A percentile compares a stretch with the other conserved stretches of the same genome.
Evolutionary conservation across 2,888 invertebrate genomes (phyloP).

Genomic region (Polydesmus complanatus): DNA sequence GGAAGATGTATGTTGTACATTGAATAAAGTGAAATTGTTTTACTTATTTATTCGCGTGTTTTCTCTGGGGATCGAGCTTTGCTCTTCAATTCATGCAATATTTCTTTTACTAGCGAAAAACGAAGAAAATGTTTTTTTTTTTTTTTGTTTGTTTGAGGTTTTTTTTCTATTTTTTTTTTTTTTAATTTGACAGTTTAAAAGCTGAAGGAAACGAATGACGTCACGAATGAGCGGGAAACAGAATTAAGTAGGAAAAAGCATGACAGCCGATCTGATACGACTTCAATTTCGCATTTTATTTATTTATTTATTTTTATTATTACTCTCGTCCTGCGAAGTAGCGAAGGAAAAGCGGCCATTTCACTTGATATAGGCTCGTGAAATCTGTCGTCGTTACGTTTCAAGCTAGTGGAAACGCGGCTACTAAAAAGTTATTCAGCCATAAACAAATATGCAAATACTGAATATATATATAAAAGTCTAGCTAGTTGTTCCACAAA

Average conservation of each 20-base stretch:
- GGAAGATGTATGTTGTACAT: neutral
- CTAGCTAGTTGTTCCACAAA: neutral
- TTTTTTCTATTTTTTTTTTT: neutral
- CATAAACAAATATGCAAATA: neutral
- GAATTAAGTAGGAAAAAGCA: neutral
- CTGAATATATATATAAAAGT: no score
- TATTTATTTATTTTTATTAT: no score
- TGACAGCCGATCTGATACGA: no score
- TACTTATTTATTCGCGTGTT: neutral
- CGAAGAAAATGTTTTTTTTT: neutral
- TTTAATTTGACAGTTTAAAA: neutral
- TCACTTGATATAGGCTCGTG: no score
- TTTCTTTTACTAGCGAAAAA: no score
- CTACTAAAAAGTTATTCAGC: neutral
- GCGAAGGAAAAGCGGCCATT: no score
- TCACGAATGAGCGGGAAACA: neutral
- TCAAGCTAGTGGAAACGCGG: neutral
- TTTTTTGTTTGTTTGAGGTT: neutral
- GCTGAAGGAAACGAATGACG: neutral
- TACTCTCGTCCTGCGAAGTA: no score
- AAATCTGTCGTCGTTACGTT: no score
- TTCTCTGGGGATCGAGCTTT: neutral
- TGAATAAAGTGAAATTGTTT: neutral
- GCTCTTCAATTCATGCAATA: neutral
- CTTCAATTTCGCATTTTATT: no score